Base-by-base conservation (phyloP, 2,113 vertebrate species). In the Panurus biarmicus region DNA sequence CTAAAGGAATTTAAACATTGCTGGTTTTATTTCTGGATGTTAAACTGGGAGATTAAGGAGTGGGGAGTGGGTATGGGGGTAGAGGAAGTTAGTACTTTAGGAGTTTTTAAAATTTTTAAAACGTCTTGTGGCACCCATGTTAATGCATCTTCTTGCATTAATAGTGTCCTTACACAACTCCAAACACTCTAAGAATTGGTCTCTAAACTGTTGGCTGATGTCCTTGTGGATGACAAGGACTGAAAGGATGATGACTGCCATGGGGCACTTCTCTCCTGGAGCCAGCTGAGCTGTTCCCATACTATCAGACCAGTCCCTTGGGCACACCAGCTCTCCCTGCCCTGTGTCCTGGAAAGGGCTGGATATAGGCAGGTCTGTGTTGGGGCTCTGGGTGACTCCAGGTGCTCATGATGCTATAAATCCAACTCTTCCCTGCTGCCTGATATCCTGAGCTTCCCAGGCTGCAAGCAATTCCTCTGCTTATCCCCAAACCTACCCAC, bases 231-330 rank as follows among this genome's bases (percentile, higher is more conserved):
- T 58, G 84, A 4, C 38, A 66, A 36, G 19, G 45, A 54, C n/a
- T 36, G 18, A 4, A 31, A 61, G 19, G 42, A 5, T 64, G 71
- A 31, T 14, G 3, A 6, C 20, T 85, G 69, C 77, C 45, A 35
- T 0, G 1, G 11, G 3, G 17, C 1, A 1, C 48, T 60, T 72
- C 45, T 53, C 67, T 76, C 50, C 61, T 42, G 0, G 2, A 50
- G 69, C 44, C 83, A 58, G 35, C 24, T 0, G 6, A 83, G 77
- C 40, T 33, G 45, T 12, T 54, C 80, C 80, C 0, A 0, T 64
- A 76, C 48, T 23, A 1, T 18, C 89, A 56, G 75, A 40, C 2
- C 31, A 12, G 50, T 17, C 3, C 1, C 71, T 36, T 2, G 15
- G 53, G 35, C 42, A 19, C 14, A 1, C 2, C 2, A 6, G 72